phyloP scores from a whole-genome alignment of 2,113 vertebrate species.

The Ceratotherium simum region DNA sequence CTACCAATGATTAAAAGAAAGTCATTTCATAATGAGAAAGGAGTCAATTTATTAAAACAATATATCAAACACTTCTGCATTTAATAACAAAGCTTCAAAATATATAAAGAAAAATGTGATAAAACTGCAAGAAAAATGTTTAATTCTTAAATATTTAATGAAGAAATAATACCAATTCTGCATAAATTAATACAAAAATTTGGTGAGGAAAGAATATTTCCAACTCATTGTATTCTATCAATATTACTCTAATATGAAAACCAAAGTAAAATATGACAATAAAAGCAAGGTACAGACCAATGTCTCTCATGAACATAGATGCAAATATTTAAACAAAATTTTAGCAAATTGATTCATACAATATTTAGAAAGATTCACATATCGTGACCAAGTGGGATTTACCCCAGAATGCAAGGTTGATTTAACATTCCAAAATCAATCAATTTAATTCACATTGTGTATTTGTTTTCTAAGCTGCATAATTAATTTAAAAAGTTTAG shows the following conservation, averaged over 20 bases:
- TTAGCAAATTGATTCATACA: neutral
- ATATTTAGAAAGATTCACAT: neutral
- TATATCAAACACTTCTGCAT: neutral
- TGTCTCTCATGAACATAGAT: neutral
- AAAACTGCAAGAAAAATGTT: neutral
- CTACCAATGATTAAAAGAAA: neutral
- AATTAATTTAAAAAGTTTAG: neutral
- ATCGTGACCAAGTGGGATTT: neutral
- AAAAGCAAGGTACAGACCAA: neutral
- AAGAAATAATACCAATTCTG: neutral
- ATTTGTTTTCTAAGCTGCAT: neutral
- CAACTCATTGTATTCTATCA: neutral
- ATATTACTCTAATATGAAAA: neutral
- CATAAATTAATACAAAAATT: neutral
- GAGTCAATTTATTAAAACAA: neutral
- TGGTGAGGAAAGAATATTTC: neutral
- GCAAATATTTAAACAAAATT: neutral
- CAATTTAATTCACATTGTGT: neutral
- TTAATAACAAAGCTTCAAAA: neutral
- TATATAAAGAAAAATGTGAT: neutral
- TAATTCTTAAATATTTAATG: neutral
- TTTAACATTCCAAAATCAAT: neutral
- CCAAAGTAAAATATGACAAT: neutral
- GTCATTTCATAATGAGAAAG: neutral
- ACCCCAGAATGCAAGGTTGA: neutral